phyloP scores from a whole-genome alignment of 1,140 invertebrate species.

The Drosophila cardini region DNA sequence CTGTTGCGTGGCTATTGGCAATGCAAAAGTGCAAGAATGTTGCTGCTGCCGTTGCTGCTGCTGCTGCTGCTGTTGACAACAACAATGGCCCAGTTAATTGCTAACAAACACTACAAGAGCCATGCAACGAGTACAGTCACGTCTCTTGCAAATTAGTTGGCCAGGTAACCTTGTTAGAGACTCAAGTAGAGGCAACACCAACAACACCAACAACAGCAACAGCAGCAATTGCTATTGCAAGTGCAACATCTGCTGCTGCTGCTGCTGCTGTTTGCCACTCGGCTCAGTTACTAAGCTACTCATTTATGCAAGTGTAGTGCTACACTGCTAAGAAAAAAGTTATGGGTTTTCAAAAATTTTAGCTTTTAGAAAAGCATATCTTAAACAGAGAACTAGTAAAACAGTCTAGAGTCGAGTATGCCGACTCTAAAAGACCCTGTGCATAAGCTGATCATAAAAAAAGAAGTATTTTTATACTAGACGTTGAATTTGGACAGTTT shows the following conservation, averaged over 20 bases:
- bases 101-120: slow-evolving; percentile 66
- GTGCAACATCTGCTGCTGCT: slow-evolving; percentile 26
- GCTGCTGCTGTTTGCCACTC: slow-evolving; percentile 22
- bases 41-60: slow-evolving; percentile 18
- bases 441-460: no score
- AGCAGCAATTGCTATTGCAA: neutral
- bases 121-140: slow-evolving; percentile 73
- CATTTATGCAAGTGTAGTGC: slow-evolving; percentile 36
- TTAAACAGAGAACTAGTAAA: no score
- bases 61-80: slow-evolving; percentile 52
- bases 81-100: slow-evolving; percentile 82
- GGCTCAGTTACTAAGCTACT: slow-evolving; percentile 36
- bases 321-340: neutral
- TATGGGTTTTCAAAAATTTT: no score
- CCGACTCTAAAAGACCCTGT: no score
- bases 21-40: slow-evolving; percentile 50
- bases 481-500: no score
- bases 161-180: slow-evolving; percentile 74
- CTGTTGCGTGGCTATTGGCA: slow-evolving; percentile 49
- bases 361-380: no score
- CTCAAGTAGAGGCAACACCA: slow-evolving; percentile 21
- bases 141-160: slow-evolving; percentile 77
- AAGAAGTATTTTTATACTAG: no score
- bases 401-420: no score
- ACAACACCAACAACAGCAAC: slow-evolving; percentile 3